Evolutionary conservation across 2,888 invertebrate species (phyloP), one percentile per base, ranked within the genome.

Genomic region (Macaria liturata): DNA sequence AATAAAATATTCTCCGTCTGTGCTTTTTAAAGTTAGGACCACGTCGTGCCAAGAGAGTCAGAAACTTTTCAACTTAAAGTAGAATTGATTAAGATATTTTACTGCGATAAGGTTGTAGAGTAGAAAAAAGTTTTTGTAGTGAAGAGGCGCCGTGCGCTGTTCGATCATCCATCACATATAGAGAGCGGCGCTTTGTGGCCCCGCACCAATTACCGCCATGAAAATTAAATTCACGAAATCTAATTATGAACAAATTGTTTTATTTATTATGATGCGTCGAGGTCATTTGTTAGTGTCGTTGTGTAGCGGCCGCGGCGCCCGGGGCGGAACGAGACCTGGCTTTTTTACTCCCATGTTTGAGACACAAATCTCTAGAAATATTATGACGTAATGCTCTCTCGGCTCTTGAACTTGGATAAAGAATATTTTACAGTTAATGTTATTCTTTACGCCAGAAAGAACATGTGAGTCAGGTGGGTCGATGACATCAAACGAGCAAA

Each of bases 171-270:
- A 91, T 91, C 91, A 91, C 84, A 75, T 84, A 91, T 91, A 89
- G 88, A 87, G 84, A 76, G 78, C 72, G 70, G 71, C 75, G 74
- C 90, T 91, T 91, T 91, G 91, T 90, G 88, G 83, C 88, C 86
- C 87, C 91, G 90, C 89, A 90, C 91, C 91, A 88, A 91, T 91
- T 91, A 91, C 91, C 74, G 85, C 83, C 91, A 91, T 91, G 91
- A 91, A 91, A 91, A 91, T 91, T 91, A 91, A 91, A 91, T 91
- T 91, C 91, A 91, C 91, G 89, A 91, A 91, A 91, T 91, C 91
- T 91, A 91, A 91, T 91, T 91, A 91, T 89, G 88, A 90, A 89
- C 88, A 91, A 91, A 91, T 91, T 91, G 91, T 91, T 91, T 91
- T 91, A 91, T 91, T 91, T 91, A 91, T 91, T 91, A 91, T 91